These are phyloP conservation scores for Acronicta leporina DNA, from an alignment of 2,888 invertebrate species.

Conservation along the genomic window DNA sequence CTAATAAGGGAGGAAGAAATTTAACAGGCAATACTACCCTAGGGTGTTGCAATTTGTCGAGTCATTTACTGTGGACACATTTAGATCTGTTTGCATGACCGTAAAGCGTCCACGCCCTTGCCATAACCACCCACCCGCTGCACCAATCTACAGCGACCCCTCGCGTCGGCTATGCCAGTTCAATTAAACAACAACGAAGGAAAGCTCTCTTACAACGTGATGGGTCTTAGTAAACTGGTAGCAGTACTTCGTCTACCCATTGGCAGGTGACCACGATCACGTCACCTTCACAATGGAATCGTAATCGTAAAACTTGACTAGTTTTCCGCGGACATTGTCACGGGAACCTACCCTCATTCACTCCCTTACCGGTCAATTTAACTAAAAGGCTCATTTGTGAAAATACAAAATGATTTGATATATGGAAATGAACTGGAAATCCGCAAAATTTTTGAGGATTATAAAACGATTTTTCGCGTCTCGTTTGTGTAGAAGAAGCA, in stretches of 20 bases:
- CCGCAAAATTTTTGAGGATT: slow-evolving; percentile 50
- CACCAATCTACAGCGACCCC: slow-evolving; percentile 66
- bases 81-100: slow-evolving; percentile 83
- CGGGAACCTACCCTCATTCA: slow-evolving; percentile 68
- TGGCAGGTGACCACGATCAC: slow-evolving; percentile 78
- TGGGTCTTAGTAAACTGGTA: slow-evolving; percentile 67
- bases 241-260: slow-evolving; percentile 69
- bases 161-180: slow-evolving; percentile 44
- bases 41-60: slow-evolving; percentile 82
- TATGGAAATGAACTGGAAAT: slow-evolving; percentile 50
- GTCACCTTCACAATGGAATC: slow-evolving; percentile 78
- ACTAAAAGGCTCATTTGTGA: slow-evolving; percentile 55
- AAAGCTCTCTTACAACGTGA: slow-evolving; percentile 35
- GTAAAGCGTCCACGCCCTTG: slow-evolving; percentile 83
- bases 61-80: slow-evolving; percentile 79
- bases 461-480: slow-evolving; percentile 59
- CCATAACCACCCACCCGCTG: slow-evolving; percentile 66
- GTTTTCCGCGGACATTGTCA: slow-evolving; percentile 69
- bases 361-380: slow-evolving; percentile 29
- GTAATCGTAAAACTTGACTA: slow-evolving; percentile 77
- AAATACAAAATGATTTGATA: slow-evolving; percentile 53
- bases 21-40: slow-evolving; percentile 74
- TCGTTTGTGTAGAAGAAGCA: slow-evolving; percentile 56
- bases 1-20: slow-evolving; percentile 74
- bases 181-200: slow-evolving; percentile 33